Conservation (phyloP, 2,797 vertebrate species). For the Onychomys arenicola region DNA sequence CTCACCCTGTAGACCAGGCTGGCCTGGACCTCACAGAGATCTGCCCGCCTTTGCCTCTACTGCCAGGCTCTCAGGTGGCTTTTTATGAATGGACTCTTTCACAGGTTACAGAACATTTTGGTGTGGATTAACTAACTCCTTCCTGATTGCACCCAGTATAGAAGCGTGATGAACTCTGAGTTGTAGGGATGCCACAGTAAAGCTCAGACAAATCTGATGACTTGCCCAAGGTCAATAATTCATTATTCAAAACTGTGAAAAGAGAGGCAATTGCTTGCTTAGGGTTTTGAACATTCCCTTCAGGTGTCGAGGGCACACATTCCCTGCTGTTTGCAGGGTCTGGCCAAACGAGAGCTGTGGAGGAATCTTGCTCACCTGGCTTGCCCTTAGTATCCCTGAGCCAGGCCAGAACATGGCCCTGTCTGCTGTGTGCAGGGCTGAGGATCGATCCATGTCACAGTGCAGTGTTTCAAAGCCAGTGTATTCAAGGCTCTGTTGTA, state of each 20-base stretch:
- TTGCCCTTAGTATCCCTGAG: not conserved
- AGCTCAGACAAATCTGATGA: conserved; percentile 1
- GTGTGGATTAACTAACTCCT: not conserved
- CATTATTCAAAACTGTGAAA: not conserved
- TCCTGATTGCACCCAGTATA: not conserved
- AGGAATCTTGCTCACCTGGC: not conserved
- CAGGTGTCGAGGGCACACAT: not conserved
- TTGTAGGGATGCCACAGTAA: not conserved
- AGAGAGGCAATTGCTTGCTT: not conserved
- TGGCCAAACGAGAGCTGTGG: not conserved
- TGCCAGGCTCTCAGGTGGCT: too few species aligned
- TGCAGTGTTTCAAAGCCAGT: conserved; percentile 56
- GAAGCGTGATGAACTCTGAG: not conserved
- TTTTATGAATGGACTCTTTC: conserved; percentile 1
- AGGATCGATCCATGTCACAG: not conserved
- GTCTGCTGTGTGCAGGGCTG: not conserved
- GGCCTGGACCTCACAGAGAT: not conserved
- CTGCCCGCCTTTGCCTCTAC: not conserved
- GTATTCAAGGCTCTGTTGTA: conserved; percentile 16
- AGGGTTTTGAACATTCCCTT: not conserved
- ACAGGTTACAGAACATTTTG: conserved; percentile 22
- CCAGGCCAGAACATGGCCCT: not conserved
- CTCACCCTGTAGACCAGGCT: not conserved
- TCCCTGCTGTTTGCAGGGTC: not conserved
- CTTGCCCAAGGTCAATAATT: conserved; percentile 50